These are phyloP conservation scores for Keiferia lycopersicella DNA, from an alignment of 2,888 invertebrate genomes.

Conservation along the genomic window DNA sequence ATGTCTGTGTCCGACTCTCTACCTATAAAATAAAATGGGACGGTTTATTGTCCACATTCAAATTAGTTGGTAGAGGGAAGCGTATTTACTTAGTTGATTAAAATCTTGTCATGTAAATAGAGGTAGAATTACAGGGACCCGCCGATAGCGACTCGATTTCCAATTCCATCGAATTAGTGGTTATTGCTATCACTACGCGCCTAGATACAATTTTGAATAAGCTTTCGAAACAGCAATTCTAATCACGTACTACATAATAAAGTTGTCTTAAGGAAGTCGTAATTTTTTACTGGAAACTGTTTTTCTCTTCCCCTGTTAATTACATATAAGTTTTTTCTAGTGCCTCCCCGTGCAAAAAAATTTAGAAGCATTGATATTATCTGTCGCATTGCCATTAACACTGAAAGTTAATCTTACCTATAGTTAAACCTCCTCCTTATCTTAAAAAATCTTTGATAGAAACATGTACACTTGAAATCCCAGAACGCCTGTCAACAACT, in stretches of 20 bases:
- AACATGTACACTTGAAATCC: neutral
- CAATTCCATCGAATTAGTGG: slow-evolving; percentile 3
- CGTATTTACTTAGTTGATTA: slow-evolving; percentile 29
- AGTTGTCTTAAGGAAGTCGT: too few species aligned
- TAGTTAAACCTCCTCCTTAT: neutral
- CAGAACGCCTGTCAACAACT: slow-evolving; percentile 2
- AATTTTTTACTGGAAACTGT: too few species aligned
- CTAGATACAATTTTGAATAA: neutral
- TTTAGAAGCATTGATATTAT: too few species aligned
- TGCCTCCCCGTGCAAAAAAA: too few species aligned
- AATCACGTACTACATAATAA: too few species aligned
- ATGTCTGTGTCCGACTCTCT: slow-evolving; percentile 64
- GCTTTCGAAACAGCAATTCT: too few species aligned
- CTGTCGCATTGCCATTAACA: too few species aligned
- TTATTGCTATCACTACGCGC: slow-evolving; percentile 1
- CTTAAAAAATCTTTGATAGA: neutral
- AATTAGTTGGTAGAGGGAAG: slow-evolving; percentile 52
- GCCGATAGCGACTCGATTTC: neutral
- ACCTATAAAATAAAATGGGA: slow-evolving; percentile 59
- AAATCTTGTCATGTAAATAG: slow-evolving; percentile 27
- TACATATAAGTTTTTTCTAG: too few species aligned
- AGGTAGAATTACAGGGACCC: slow-evolving; percentile 13
- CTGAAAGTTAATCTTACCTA: too few species aligned
- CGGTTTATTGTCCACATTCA: slow-evolving; percentile 63
- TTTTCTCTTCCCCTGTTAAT: too few species aligned